phyloP scores from a whole-genome alignment of 2,888 invertebrate species.

The Orgyia antiqua region DNA sequence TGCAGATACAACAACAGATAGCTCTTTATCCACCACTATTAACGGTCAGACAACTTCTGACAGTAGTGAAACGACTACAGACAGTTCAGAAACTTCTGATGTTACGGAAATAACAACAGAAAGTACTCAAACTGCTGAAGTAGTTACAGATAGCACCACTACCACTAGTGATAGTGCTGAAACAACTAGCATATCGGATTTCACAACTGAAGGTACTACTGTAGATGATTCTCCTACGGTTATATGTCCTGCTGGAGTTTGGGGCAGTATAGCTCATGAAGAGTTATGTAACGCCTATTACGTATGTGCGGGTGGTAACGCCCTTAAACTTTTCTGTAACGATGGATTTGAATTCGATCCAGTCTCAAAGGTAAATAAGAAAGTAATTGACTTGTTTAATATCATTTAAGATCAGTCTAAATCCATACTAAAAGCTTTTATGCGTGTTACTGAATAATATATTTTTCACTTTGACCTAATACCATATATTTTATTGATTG shows the following conservation, averaged over 20 bases:
- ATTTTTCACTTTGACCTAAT: too few relatives aligned
- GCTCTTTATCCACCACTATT: neutral
- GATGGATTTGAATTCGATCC: slow-evolving; percentile 36
- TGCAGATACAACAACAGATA: neutral
- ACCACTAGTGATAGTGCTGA: neutral
- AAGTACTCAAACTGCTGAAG: neutral
- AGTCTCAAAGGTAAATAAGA: slow-evolving; percentile 12
- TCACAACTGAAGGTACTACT: neutral
- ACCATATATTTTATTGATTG: too few relatives aligned
- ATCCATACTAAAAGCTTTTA: too few relatives aligned
- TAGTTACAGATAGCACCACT: neutral
- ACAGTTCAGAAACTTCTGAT: neutral
- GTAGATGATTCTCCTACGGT: slow-evolving; percentile 3
- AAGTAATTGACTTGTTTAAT: too few relatives aligned
- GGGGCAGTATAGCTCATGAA: slow-evolving; percentile 14
- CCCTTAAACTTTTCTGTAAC: slow-evolving; percentile 29
- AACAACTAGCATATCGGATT: neutral
- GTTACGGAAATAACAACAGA: neutral
- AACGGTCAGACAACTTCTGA: neutral
- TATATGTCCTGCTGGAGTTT: slow-evolving; percentile 4
- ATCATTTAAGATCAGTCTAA: too few relatives aligned
- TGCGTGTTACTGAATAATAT: too few relatives aligned
- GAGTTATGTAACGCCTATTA: slow-evolving; percentile 9
- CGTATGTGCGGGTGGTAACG: slow-evolving; percentile 31
- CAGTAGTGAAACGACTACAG: neutral